Conservation (phyloP, 2,113 vertebrate genomes). For the Misgurnus mizolepis region DNA sequence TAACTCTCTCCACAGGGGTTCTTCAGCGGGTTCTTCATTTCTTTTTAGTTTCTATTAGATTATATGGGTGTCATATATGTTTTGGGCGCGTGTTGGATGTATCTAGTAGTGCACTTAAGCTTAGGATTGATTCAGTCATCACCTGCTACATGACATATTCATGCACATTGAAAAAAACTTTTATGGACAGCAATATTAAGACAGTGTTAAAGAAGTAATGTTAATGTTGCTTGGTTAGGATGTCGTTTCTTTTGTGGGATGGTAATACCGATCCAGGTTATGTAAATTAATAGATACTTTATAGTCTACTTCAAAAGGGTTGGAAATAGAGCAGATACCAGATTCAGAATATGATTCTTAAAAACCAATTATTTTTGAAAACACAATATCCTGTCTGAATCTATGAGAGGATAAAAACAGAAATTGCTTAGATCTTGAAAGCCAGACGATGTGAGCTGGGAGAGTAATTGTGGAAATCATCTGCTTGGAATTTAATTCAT, state of each 20-base stretch:
- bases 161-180: slow-evolving; percentile 11
- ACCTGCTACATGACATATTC: slow-evolving; percentile 25
- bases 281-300: background rate
- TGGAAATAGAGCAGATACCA: background rate
- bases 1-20: background rate
- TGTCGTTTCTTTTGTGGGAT: background rate
- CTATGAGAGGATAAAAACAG: no score
- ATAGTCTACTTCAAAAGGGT: background rate
- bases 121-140: slow-evolving; percentile 3
- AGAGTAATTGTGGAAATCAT: no score
- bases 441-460: no score
- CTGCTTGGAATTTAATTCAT: no score
- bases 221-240: background rate
- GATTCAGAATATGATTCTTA: background rate
- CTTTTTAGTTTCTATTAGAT: background rate
- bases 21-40: background rate
- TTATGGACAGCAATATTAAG: background rate
- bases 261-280: background rate
- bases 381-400: no score
- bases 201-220: background rate
- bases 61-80: background rate
- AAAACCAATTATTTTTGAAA: background rate
- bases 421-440: no score
- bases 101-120: slow-evolving; percentile 10
- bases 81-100: background rate